Conservation (phyloP, 1,140 invertebrate genomes). For the Artemia franciscana region DNA sequence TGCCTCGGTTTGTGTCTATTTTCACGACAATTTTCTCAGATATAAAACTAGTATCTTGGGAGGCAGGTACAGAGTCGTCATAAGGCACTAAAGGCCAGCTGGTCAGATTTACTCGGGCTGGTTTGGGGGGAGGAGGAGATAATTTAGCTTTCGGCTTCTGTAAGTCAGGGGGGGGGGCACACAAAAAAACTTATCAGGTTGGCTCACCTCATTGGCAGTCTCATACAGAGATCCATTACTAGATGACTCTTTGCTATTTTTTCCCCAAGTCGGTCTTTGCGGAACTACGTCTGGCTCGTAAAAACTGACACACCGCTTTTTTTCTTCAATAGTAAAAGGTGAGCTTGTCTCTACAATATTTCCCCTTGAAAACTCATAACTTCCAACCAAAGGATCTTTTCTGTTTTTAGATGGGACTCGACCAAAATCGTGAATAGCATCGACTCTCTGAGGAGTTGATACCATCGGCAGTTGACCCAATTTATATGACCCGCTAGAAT, state of each 20-base stretch:
- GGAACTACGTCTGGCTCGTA: not conserved
- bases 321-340: not conserved
- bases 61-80: not conserved
- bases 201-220: not conserved
- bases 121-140: not conserved
- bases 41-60: not conserved
- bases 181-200: not conserved
- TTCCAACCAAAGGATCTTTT: not conserved
- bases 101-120: not conserved
- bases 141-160: not conserved
- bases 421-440: too few species aligned
- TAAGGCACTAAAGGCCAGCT: not conserved
- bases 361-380: not conserved
- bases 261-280: not conserved
- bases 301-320: not conserved
- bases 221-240: not conserved
- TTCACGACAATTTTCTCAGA: not conserved
- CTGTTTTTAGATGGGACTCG: too few species aligned
- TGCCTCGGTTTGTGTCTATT: not conserved
- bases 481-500: too few species aligned
- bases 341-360: not conserved
- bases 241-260: not conserved
- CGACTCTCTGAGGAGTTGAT: too few species aligned
- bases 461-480: too few species aligned
- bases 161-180: not conserved